phyloP scores from a whole-genome alignment of 2,888 invertebrate genomes.

The Aleiodes leptofemur region DNA sequence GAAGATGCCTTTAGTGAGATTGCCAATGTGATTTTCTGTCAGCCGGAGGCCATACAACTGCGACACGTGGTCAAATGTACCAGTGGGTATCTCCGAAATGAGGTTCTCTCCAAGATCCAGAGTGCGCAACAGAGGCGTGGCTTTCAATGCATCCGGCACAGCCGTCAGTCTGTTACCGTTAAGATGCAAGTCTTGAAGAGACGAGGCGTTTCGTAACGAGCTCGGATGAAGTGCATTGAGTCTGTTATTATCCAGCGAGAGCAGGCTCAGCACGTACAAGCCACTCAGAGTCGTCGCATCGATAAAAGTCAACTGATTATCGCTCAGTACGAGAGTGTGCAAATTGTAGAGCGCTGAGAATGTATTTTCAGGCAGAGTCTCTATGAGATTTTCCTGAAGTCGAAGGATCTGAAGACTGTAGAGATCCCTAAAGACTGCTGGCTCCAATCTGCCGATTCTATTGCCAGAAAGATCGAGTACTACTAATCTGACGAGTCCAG shows the following conservation, averaged over 20 bases:
- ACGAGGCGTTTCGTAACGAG: slow-evolving; percentile 86
- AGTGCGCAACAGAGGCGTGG: slow-evolving; percentile 86
- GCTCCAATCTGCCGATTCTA: slow-evolving; percentile 84
- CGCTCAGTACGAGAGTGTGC: slow-evolving; percentile 87
- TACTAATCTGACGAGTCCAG: slow-evolving; percentile 85
- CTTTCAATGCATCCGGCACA: slow-evolving; percentile 85
- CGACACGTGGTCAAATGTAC: slow-evolving; percentile 87
- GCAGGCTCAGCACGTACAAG: slow-evolving; percentile 84
- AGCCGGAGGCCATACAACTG: slow-evolving; percentile 88
- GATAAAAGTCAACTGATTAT: slow-evolving; percentile 86
- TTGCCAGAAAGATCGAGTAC: slow-evolving; percentile 88
- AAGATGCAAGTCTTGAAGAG: slow-evolving; percentile 88
- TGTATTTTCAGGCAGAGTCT: slow-evolving; percentile 86
- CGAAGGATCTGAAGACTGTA: slow-evolving; percentile 88
- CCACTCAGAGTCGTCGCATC: slow-evolving; percentile 87
- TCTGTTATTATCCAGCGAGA: slow-evolving; percentile 88
- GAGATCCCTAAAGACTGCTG: slow-evolving; percentile 85
- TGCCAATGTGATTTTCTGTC: slow-evolving; percentile 89
- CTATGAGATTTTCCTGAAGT: slow-evolving; percentile 87
- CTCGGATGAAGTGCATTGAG: slow-evolving; percentile 85
- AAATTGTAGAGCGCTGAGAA: slow-evolving; percentile 86
- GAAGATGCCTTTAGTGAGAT: slow-evolving; percentile 87
- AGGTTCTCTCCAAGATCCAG: slow-evolving; percentile 91
- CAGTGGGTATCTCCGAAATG: slow-evolving; percentile 85
- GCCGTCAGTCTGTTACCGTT: slow-evolving; percentile 87